A percentile compares a stretch with the other conserved stretches of the same genome.
These are phyloP conservation scores for Julus scandinavius DNA, from an alignment of 2,888 invertebrate genomes.

Conservation along the genomic window DNA sequence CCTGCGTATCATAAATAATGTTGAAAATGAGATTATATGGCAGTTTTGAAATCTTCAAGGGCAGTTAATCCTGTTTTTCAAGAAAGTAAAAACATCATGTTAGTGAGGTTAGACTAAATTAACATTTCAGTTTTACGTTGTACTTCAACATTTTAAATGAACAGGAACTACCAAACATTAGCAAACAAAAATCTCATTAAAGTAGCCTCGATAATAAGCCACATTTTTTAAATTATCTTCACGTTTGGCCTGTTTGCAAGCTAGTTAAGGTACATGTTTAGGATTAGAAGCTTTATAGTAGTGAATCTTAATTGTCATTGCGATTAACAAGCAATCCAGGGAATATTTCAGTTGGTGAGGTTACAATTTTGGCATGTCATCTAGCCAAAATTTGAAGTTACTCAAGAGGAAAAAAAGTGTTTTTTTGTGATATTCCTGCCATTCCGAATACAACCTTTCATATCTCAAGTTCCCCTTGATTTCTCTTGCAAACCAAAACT, in stretches of 20 bases:
- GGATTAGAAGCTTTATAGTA: too few relatives aligned
- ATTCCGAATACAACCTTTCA: neutral
- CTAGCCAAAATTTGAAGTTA: too few relatives aligned
- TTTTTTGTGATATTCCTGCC: neutral
- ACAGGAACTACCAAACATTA: neutral
- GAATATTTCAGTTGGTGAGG: too few relatives aligned
- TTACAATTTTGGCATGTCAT: too few relatives aligned
- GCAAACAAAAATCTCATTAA: neutral
- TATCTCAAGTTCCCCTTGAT: conserved; percentile 16
- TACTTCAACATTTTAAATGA: neutral
- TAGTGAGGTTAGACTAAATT: neutral
- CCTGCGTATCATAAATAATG: neutral
- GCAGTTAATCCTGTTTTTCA: conserved; percentile 20
- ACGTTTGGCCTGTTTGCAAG: too few relatives aligned
- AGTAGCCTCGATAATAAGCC: neutral
- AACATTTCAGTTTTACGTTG: neutral
- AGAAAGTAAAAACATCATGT: neutral
- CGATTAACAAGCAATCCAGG: too few relatives aligned
- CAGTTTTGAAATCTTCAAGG: neutral
- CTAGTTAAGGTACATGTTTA: too few relatives aligned
- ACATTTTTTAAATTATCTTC: too few relatives aligned
- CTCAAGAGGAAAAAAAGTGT: neutral
- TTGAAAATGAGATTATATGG: neutral
- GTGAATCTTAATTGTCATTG: too few relatives aligned
- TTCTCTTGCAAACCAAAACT: conserved; percentile 18